Conservation (phyloP, 2,888 invertebrate genomes). For the Lepidocyrtinus sp. region DNA sequence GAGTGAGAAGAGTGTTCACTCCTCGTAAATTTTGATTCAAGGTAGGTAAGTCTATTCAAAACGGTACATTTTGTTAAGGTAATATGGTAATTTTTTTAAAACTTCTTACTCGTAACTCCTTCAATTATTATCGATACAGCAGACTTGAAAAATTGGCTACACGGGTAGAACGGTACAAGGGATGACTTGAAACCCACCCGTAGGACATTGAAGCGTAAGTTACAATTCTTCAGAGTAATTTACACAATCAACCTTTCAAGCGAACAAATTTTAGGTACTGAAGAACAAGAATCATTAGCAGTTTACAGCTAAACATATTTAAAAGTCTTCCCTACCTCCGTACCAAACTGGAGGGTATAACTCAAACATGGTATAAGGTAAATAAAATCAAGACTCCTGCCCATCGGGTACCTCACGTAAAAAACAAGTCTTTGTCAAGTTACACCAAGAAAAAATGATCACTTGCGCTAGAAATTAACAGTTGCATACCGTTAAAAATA, state of each 20-base stretch:
- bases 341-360: too few relatives aligned
- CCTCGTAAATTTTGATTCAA: neutral
- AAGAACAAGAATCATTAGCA: slow-evolving; percentile 52
- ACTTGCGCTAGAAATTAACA: too few relatives aligned
- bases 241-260: slow-evolving; percentile 28
- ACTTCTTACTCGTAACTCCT: neutral
- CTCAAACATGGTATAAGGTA: too few relatives aligned
- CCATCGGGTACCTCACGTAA: too few relatives aligned
- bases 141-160: slow-evolving; percentile 61
- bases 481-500: too few relatives aligned
- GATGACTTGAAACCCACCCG: slow-evolving; percentile 54
- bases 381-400: too few relatives aligned
- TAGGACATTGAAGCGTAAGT: slow-evolving; percentile 54
- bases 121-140: slow-evolving; percentile 60
- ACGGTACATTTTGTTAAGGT: neutral
- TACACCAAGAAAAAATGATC: too few relatives aligned
- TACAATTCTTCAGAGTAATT: slow-evolving; percentile 31
- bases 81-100: neutral
- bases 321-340: neutral
- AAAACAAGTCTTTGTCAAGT: too few relatives aligned
- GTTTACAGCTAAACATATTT: neutral
- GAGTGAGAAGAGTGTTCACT: too few relatives aligned
- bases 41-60: neutral
- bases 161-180: slow-evolving; percentile 47
- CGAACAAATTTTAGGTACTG: slow-evolving; percentile 49